Percentiles rank a stretch among this genome's conserved stretches.
Evolutionary conservation across 2,113 vertebrate genomes (phyloP).

Genomic region (Azemiops feae): DNA sequence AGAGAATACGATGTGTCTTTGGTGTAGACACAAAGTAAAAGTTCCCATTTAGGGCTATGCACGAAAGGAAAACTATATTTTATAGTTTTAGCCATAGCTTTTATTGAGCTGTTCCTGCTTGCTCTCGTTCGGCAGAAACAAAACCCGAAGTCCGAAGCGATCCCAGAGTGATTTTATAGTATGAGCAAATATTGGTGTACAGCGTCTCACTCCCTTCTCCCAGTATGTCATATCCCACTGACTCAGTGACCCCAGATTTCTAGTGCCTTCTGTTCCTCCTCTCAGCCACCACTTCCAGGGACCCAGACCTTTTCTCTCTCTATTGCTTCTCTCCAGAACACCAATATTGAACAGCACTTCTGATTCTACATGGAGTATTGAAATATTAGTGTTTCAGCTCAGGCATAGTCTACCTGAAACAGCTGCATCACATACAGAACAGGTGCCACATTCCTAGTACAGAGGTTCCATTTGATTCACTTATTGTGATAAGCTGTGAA

Average conservation of each 20-base stretch:
- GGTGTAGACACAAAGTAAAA: not conserved
- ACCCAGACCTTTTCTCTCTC: not conserved
- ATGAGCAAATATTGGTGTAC: not conserved
- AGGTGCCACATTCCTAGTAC: not conserved
- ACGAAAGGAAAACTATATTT: not conserved
- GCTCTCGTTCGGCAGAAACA: not conserved
- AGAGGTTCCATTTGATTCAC: not conserved
- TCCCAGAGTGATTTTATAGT: not conserved
- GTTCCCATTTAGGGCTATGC: not conserved
- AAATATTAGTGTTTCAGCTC: not conserved
- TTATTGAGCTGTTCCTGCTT: not conserved
- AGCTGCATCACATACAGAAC: not conserved
- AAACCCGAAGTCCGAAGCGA: not conserved
- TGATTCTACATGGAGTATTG: not conserved
- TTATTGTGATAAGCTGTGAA: not conserved
- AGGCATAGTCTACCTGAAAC: not conserved
- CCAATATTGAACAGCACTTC: not conserved
- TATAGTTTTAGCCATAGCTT: not conserved
- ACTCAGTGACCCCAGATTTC: not conserved
- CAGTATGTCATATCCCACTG: not conserved
- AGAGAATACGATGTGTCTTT: not conserved
- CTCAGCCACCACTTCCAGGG: not conserved
- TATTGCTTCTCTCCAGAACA: not conserved
- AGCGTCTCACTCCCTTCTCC: not conserved
- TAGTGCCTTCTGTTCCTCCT: not conserved